These are phyloP conservation scores for Heliopora coerulea DNA, from an alignment of 92 coral and sea anemone genomes.

Conservation along the genomic window DNA sequence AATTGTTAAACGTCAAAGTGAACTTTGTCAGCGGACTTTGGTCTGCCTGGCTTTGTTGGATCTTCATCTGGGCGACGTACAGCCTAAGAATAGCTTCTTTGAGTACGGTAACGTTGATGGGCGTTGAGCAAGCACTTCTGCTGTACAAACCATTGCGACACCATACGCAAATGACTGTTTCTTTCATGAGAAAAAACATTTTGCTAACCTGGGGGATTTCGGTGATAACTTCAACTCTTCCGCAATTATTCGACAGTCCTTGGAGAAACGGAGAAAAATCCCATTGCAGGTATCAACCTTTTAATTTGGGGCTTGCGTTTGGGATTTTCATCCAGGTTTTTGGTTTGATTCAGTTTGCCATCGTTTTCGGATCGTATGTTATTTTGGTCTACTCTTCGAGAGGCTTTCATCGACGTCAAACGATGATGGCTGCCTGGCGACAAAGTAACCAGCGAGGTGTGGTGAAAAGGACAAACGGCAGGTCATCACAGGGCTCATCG, in stretches of 20 bases:
- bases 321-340: constrained; percentile 31
- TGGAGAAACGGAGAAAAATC: constrained; percentile 9
- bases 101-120: constrained; percentile 85
- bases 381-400: constrained; percentile 71
- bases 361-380: constrained; percentile 58
- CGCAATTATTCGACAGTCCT: constrained; percentile 66
- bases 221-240: constrained; percentile 57
- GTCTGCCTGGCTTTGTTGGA: constrained; percentile 64
- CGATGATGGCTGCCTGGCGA: constrained; percentile 60
- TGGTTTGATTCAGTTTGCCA: not conserved
- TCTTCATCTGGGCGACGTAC: constrained; percentile 72
- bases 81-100: constrained; percentile 87
- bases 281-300: not conserved
- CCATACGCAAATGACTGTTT: constrained; percentile 67
- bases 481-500: constrained; percentile 8
- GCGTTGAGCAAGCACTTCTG: constrained; percentile 72
- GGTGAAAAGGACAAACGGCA: too few species aligned
- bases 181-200: constrained; percentile 59
- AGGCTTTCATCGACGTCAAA: constrained; percentile 72
- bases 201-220: constrained; percentile 65
- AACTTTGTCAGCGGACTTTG: constrained; percentile 79
- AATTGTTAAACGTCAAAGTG: constrained; percentile 66
- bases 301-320: constrained; percentile 60
- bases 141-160: constrained; percentile 76
- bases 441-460: constrained; percentile 9